Percentiles rank a stretch among this genome's conserved stretches.
These are phyloP conservation scores for Pyrgilauda ruficollis DNA, from an alignment of 2,113 vertebrate species.

Conservation along the genomic window DNA sequence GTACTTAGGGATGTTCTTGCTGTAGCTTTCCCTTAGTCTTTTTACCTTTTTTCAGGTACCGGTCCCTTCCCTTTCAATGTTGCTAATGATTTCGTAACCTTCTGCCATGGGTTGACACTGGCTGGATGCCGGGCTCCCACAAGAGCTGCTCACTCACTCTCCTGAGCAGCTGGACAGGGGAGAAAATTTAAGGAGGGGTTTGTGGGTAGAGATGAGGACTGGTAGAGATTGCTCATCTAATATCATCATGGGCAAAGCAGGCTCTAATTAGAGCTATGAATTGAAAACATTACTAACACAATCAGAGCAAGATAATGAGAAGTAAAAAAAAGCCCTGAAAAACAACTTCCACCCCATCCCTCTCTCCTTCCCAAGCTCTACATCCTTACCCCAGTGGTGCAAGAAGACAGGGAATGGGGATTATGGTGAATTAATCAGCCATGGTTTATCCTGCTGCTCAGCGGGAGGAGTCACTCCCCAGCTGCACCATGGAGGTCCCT, in stretches of 20 bases:
- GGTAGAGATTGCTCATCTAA: neutral
- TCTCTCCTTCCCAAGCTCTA: neutral
- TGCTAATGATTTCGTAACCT: neutral
- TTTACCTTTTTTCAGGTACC: neutral
- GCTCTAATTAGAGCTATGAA: neutral
- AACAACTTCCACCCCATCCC: rapidly evolving
- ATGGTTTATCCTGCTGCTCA: neutral
- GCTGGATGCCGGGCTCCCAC: neutral
- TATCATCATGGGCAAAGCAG: neutral
- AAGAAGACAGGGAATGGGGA: neutral
- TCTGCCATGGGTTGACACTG: rapidly evolving
- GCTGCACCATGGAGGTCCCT: rapidly evolving
- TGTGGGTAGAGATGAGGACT: neutral
- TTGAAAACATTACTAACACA: no score
- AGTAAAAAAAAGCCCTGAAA: neutral
- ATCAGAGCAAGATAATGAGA: neutral
- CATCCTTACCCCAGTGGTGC: neutral
- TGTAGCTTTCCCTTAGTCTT: neutral
- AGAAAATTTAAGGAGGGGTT: neutral
- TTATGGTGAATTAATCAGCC: neutral
- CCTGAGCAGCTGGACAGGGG: neutral
- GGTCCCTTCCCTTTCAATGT: neutral
- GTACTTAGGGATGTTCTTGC: neutral
- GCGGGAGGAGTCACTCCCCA: neutral
- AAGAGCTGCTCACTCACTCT: neutral